A percentile compares a stretch with the other conserved stretches of the same genome.
phyloP scores from a whole-genome alignment of 2,113 vertebrate genomes.

The Junco hyemalis region DNA sequence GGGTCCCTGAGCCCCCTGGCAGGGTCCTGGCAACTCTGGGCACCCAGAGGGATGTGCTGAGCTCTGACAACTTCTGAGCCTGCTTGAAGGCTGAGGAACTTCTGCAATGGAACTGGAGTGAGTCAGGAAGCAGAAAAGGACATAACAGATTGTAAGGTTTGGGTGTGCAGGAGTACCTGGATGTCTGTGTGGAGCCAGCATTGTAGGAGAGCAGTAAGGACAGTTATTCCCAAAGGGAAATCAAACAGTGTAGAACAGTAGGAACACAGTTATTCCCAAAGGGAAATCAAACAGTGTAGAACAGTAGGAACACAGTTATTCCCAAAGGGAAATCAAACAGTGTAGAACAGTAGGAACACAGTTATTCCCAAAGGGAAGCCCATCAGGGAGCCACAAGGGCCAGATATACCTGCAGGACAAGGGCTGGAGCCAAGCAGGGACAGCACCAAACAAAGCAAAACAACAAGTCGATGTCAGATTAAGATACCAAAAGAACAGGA shows the following conservation, averaged over 20 bases:
- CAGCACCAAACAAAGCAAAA: neutral
- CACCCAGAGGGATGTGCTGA: no score
- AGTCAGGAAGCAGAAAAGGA: neutral
- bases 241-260: neutral
- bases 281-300: neutral
- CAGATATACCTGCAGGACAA: no score
- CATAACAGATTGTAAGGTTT: no score
- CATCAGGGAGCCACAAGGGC: neutral
- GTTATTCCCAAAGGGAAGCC: neutral
- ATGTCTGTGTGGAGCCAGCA: neutral
- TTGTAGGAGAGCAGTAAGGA: neutral
- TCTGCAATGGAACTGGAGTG: neutral
- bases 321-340: no score
- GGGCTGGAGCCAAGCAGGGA: neutral
- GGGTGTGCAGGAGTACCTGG: neutral
- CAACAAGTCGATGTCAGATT: neutral
- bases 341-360: neutral
- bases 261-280: neutral
- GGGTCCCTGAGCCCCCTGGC: no score
- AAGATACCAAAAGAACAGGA: neutral
- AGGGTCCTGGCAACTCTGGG: no score
- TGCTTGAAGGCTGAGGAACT: neutral
- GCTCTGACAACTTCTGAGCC: neutral
- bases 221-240: neutral
- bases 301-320: neutral